Conservation (phyloP, 2,888 invertebrate genomes). For the Argyresthia albistria region DNA sequence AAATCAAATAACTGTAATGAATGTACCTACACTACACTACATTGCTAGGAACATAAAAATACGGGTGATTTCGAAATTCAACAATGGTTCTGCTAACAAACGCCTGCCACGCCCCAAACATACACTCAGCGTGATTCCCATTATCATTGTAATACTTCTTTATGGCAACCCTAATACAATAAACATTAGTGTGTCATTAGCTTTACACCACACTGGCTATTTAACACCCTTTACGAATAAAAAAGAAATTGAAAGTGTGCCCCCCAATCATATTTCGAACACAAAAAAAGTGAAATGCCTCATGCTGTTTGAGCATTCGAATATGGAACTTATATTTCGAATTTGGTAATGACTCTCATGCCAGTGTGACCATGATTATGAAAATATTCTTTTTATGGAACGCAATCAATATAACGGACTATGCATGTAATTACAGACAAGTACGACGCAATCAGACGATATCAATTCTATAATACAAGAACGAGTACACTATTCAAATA, state of each 20-base stretch:
- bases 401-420: constrained; percentile 1
- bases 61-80: constrained; percentile 54
- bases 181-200: constrained; percentile 66
- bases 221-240: constrained; percentile 30
- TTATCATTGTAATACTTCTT: constrained; percentile 60
- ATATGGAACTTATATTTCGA: background rate
- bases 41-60: constrained; percentile 23
- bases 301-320: background rate
- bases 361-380: background rate
- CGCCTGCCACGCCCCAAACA: constrained; percentile 65
- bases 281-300: constrained; percentile 16
- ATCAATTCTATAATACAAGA: constrained; percentile 26
- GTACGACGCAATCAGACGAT: constrained; percentile 7
- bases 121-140: constrained; percentile 58
- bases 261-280: constrained; percentile 16
- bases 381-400: background rate
- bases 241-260: background rate
- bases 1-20: background rate
- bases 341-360: background rate
- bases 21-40: constrained; percentile 1
- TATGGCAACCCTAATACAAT: constrained; percentile 67
- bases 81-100: constrained; percentile 55
- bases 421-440: constrained; percentile 1
- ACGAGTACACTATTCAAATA: constrained; percentile 46
- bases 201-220: constrained; percentile 54